A percentile compares a stretch with the other conserved stretches of the same genome.
Conservation (phyloP, 2,888 invertebrate species). For the Cryptus viduatorius region DNA sequence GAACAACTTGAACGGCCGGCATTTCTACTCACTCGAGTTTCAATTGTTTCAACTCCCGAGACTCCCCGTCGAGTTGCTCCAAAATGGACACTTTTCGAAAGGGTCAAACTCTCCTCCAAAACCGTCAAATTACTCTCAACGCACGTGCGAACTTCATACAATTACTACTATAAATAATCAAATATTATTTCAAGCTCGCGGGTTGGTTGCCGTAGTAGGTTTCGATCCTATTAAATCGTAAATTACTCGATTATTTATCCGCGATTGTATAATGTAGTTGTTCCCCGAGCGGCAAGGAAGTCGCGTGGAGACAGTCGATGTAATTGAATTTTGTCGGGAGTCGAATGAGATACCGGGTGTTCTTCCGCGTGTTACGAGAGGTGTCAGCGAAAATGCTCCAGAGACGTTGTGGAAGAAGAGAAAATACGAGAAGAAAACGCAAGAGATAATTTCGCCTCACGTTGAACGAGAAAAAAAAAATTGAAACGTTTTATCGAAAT, state of each 20-base stretch:
- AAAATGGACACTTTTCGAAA: constrained; percentile 11
- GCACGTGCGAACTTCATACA: background rate
- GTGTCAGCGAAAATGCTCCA: background rate
- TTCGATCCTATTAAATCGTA: constrained; percentile 29
- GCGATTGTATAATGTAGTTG: constrained; percentile 48
- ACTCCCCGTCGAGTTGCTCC: constrained; percentile 5
- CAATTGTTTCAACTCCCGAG: constrained; percentile 16
- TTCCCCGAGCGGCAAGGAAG: constrained; percentile 14
- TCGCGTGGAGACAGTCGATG: constrained; percentile 20
- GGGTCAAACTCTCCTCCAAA: constrained; percentile 17
- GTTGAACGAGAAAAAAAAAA: constrained; percentile 17
- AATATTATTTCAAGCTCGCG: background rate
- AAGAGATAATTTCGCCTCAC: constrained; percentile 11
- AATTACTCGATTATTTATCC: constrained; percentile 46
- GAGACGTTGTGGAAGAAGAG: background rate
- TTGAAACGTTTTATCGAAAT: constrained; percentile 43
- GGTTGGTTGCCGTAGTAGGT: background rate
- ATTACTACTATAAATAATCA: constrained; percentile 26
- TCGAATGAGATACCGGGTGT: constrained; percentile 22
- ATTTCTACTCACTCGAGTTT: constrained; percentile 21
- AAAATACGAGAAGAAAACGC: background rate
- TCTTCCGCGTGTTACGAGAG: background rate
- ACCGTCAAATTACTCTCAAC: constrained; percentile 2
- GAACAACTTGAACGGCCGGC: constrained; percentile 22
- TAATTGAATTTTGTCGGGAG: constrained; percentile 55